A percentile compares a stretch with the other conserved stretches of the same genome.
phyloP scores from a whole-genome alignment of 2,113 vertebrate species.

The Trachemys scripta region DNA sequence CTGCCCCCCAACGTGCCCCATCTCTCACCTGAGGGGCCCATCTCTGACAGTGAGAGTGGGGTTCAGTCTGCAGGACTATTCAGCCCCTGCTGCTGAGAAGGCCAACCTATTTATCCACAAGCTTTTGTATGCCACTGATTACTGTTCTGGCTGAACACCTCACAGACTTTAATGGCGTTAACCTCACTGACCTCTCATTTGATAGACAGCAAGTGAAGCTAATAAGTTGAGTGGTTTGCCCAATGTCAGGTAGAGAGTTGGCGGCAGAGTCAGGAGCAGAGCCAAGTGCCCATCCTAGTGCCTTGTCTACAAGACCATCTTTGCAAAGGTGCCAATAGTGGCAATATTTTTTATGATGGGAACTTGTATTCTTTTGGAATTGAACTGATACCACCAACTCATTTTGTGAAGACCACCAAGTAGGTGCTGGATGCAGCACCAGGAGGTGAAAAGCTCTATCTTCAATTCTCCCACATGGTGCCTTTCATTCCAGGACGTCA shows the following conservation, averaged over 20 bases:
- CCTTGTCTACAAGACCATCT: neutral
- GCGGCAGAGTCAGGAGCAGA: neutral
- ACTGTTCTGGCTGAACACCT: fast-evolving
- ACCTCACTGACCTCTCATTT: neutral
- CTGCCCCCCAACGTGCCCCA: neutral
- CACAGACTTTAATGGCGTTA: neutral
- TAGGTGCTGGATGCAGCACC: neutral
- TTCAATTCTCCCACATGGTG: neutral
- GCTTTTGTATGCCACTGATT: neutral
- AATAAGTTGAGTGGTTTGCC: neutral
- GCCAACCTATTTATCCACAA: neutral
- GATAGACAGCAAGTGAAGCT: neutral
- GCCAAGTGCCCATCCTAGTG: neutral
- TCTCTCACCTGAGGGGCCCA: neutral
- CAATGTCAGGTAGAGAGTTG: neutral
- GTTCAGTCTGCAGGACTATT: neutral
- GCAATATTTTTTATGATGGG: neutral
- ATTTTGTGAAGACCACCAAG: neutral
- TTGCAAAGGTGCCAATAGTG: neutral
- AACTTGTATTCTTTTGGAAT: neutral
- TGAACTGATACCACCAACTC: neutral
- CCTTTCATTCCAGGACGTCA: neutral
- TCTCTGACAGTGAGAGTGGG: neutral
- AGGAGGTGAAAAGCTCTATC: neutral
- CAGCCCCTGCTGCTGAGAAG: neutral